Conservation (phyloP, 2,113 vertebrate genomes). For the Vireo altiloquus region DNA sequence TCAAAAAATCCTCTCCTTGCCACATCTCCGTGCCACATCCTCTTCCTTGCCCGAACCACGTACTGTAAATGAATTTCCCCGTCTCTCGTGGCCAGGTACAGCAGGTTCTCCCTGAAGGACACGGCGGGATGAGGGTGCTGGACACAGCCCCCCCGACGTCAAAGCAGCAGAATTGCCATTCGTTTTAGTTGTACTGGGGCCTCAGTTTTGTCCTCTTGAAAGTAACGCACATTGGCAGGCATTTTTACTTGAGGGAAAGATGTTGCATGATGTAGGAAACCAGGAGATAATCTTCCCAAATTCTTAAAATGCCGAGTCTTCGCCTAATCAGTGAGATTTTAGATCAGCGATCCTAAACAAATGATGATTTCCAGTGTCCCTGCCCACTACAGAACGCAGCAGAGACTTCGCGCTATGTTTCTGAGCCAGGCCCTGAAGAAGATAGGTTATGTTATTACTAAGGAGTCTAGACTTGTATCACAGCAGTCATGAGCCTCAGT, state of each 20-base stretch:
- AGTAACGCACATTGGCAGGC: neutral
- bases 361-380: neutral
- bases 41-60: neutral
- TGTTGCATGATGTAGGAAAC: neutral
- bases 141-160: neutral
- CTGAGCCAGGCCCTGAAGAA: neutral
- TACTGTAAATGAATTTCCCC: neutral
- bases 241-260: neutral
- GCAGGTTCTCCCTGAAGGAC: neutral
- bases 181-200: neutral
- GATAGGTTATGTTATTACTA: neutral
- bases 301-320: neutral
- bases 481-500: neutral
- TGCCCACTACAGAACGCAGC: neutral
- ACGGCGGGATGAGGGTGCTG: fast-evolving
- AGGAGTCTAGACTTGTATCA: neutral
- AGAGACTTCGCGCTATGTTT: neutral
- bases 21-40: fast-evolving
- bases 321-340: neutral
- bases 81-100: neutral
- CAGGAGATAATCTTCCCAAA: neutral
- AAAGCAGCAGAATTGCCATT: neutral
- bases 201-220: neutral
- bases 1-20: too few relatives aligned
- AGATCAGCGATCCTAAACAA: neutral